phyloP scores from a whole-genome alignment of 2,797 vertebrate genomes.

The Siniperca undulata region DNA sequence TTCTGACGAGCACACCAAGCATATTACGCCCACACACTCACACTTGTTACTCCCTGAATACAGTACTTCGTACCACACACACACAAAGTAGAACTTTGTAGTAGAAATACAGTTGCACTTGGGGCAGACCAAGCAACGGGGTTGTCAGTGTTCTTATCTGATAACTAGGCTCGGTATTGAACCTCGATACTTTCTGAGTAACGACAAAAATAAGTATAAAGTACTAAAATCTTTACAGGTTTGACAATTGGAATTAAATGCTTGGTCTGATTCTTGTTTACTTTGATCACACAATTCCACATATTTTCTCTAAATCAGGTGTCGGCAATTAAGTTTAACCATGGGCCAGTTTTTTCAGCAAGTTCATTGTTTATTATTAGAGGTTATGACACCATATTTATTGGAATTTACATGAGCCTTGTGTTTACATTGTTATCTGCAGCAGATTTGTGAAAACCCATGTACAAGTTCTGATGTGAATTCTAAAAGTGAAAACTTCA shows the following conservation, averaged over 20 bases:
- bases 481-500: background rate
- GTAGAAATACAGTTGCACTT: background rate
- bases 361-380: background rate
- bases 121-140: no score
- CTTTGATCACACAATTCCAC: background rate
- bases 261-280: background rate
- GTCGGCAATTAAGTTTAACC: background rate
- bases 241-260: background rate
- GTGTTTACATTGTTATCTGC: background rate
- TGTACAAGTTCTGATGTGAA: background rate
- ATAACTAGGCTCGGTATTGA: background rate
- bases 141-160: background rate
- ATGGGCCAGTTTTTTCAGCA: background rate
- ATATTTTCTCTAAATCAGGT: background rate
- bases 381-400: background rate
- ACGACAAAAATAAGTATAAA: background rate
- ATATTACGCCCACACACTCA: slow-evolving; percentile 65
- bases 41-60: slow-evolving; percentile 29
- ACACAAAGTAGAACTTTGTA: slow-evolving; percentile 23
- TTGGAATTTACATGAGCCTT: background rate
- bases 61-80: slow-evolving; percentile 21
- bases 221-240: background rate
- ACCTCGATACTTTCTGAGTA: background rate
- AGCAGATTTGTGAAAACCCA: background rate
- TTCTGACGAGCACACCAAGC: slow-evolving; percentile 68